Evolutionary conservation across 2,888 invertebrate species (phyloP).

Genomic region (Dastarcus helophoroides): DNA sequence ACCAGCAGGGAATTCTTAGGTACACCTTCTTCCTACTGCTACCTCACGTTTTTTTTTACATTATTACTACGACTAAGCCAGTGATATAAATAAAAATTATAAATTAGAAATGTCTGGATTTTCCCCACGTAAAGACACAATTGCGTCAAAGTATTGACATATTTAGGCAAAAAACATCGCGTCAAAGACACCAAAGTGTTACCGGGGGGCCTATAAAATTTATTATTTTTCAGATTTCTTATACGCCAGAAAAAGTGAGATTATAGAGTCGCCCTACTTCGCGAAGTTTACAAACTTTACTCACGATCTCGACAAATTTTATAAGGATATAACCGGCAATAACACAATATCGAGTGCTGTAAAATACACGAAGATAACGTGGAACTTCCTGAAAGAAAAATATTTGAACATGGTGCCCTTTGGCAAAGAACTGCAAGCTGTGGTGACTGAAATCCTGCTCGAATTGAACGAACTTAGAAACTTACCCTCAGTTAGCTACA

Average conservation of each 20-base stretch:
- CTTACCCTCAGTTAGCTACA: slow-evolving; percentile 46
- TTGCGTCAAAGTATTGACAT: too few relatives aligned
- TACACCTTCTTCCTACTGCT: slow-evolving; percentile 21
- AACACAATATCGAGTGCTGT: slow-evolving; percentile 67
- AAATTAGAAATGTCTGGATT: neutral
- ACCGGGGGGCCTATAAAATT: too few relatives aligned
- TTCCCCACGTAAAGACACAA: neutral
- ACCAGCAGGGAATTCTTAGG: slow-evolving; percentile 60
- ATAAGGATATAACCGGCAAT: slow-evolving; percentile 65
- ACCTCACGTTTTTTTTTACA: neutral
- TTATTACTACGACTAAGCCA: neutral
- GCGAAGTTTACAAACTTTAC: slow-evolving; percentile 69
- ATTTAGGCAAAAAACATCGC: too few relatives aligned
- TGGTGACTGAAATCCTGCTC: slow-evolving; percentile 48
- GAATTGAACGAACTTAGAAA: slow-evolving; percentile 52
- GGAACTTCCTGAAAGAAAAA: slow-evolving; percentile 55
- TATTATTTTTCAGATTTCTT: slow-evolving; percentile 54
- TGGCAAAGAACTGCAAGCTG: slow-evolving; percentile 51
- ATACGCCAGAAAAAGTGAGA: slow-evolving; percentile 65
- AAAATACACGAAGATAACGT: slow-evolving; percentile 58
- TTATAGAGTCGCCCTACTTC: slow-evolving; percentile 72
- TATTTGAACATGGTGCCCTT: slow-evolving; percentile 57
- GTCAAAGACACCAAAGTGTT: too few relatives aligned
- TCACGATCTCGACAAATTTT: slow-evolving; percentile 67
- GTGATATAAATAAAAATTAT: neutral